Conservation (phyloP, 2,888 invertebrate species). For the Micoletzkya japonica region DNA sequence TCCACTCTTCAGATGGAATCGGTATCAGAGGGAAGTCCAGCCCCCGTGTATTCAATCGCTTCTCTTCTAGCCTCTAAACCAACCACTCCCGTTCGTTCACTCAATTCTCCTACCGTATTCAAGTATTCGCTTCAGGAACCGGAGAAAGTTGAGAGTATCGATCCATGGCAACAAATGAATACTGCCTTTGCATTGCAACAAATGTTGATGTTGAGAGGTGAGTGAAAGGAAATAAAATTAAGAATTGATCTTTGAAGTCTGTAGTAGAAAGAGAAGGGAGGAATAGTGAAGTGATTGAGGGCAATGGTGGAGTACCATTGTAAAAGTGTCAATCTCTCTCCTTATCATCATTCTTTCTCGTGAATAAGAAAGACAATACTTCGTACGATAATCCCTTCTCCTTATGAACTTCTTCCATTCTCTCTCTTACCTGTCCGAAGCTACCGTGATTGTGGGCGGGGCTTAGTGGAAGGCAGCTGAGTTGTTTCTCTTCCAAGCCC, state of each 20-base stretch:
- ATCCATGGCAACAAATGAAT: constrained; percentile 43
- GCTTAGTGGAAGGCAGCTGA: constrained; percentile 10
- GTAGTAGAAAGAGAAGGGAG: not conserved
- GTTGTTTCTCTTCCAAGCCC: not conserved
- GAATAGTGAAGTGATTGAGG: no score
- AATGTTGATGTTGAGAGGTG: constrained; percentile 44
- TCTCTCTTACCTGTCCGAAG: no score
- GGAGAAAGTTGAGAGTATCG: constrained; percentile 25
- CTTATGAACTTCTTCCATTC: no score
- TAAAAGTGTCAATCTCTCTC: not conserved
- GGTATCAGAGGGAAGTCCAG: not conserved
- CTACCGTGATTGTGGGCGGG: constrained; percentile 16
- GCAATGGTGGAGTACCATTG: not conserved
- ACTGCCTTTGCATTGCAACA: constrained; percentile 43
- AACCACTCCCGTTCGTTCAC: constrained; percentile 7
- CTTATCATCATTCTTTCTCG: not conserved
- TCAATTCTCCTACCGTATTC: not conserved
- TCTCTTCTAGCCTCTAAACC: constrained; percentile 11
- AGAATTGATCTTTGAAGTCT: no score
- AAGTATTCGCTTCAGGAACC: constrained; percentile 12
- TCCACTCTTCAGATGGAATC: not conserved
- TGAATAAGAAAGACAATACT: not conserved
- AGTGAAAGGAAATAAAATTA: no score
- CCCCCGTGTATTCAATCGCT: constrained; percentile 19
- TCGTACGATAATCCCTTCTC: no score